Percentiles rank a stretch among this genome's conserved stretches.
These are phyloP conservation scores for Tipula vernalis DNA, from an alignment of 2,888 invertebrate species.

Conservation along the genomic window DNA sequence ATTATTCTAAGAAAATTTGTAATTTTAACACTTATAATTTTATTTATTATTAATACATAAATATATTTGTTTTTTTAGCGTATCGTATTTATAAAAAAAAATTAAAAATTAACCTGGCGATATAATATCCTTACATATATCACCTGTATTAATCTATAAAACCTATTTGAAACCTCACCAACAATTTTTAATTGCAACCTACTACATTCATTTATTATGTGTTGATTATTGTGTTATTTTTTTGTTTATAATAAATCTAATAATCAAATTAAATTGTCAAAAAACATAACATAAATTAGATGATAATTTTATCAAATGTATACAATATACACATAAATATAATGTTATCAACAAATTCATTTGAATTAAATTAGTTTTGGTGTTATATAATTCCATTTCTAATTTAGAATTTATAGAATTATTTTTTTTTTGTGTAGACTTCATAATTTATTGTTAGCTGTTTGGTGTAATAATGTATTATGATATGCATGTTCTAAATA, in stretches of 20 bases:
- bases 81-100: no score
- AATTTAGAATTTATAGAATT: neutral
- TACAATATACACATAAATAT: neutral
- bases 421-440: neutral
- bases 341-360: conserved; percentile 4
- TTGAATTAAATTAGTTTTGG: neutral
- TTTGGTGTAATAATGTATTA: neutral
- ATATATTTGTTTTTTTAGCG: no score
- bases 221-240: neutral
- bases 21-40: no score
- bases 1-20: no score
- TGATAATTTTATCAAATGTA: neutral
- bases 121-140: no score
- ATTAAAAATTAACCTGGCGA: no score
- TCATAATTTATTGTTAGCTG: neutral
- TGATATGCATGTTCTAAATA: neutral
- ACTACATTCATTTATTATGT: neutral
- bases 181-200: neutral
- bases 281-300: neutral
- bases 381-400: neutral
- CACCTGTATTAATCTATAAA: neutral
- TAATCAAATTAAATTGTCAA: neutral
- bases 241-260: neutral
- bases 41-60: no score
- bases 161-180: neutral